Evolutionary conservation across 2,797 vertebrate species (phyloP).

Genomic region (Iguana delicatissima): DNA sequence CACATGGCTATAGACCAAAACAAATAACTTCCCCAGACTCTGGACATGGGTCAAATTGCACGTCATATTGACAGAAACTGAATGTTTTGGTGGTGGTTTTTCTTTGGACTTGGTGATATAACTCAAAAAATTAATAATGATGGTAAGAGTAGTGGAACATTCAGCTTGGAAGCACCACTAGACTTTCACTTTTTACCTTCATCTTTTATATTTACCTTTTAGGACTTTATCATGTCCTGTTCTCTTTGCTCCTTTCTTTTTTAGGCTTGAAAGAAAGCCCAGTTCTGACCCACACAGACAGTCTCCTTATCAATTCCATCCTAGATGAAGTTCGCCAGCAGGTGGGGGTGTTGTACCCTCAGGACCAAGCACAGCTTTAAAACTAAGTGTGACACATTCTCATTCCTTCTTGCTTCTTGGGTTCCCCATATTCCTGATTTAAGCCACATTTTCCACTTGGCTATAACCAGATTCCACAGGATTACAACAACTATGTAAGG

Average conservation of each 20-base stretch:
- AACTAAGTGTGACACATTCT: slow-evolving; percentile 28
- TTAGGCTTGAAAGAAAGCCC: slow-evolving; percentile 78
- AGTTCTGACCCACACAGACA: slow-evolving; percentile 69
- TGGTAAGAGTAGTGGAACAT: too few species aligned
- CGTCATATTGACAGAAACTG: background rate
- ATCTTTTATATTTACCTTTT: too few species aligned
- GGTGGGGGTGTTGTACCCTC: slow-evolving; percentile 56
- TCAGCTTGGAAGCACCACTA: background rate
- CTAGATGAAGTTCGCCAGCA: slow-evolving; percentile 34
- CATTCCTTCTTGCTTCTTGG: background rate
- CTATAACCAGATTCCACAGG: background rate
- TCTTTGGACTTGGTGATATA: background rate
- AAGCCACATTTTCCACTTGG: background rate
- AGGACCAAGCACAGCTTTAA: slow-evolving; percentile 53
- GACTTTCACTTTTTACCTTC: too few species aligned
- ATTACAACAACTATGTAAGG: background rate
- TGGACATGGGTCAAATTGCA: background rate
- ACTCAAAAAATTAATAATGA: background rate
- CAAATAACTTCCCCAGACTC: too few species aligned
- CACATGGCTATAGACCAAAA: background rate
- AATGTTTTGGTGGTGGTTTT: background rate
- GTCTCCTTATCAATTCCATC: slow-evolving; percentile 72
- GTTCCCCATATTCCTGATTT: background rate
- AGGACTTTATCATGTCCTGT: slow-evolving; percentile 2
- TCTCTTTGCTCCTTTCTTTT: background rate